These are phyloP conservation scores for Melanotaenia duboulayi DNA, from an alignment of 2,113 vertebrate genomes.

Conservation along the genomic window DNA sequence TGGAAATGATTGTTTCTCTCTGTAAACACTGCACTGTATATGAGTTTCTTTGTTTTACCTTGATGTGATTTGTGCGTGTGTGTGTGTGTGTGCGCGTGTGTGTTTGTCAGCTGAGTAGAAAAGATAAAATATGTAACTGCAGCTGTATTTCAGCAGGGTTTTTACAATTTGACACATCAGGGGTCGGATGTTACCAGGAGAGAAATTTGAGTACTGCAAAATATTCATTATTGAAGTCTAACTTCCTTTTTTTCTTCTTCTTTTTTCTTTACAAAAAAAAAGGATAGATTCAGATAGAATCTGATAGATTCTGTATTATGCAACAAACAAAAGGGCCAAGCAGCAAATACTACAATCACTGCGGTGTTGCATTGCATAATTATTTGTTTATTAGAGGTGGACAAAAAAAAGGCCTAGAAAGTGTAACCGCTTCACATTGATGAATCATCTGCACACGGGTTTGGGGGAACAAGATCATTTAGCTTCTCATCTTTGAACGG, in stretches of 20 bases:
- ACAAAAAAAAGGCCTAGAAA: constrained; percentile 12
- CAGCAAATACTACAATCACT: constrained; percentile 49
- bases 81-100: constrained; percentile 19
- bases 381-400: constrained; percentile 25
- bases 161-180: constrained; percentile 11
- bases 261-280: not conserved
- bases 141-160: constrained; percentile 13
- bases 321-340: constrained; percentile 63
- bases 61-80: constrained; percentile 27
- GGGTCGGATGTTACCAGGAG: constrained; percentile 21
- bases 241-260: constrained; percentile 3
- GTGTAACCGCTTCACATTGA: constrained; percentile 4
- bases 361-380: constrained; percentile 17
- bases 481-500: constrained; percentile 19
- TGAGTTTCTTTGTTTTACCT: constrained; percentile 49
- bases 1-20: constrained; percentile 54
- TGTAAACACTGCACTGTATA: constrained; percentile 60
- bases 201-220: constrained; percentile 6
- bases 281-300: too few relatives aligned
- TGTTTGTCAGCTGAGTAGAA: constrained; percentile 2
- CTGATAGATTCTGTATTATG: constrained; percentile 60
- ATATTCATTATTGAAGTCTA: constrained; percentile 6
- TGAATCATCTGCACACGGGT: constrained; percentile 39
- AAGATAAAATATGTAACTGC: constrained; percentile 8
- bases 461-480: not conserved